Percentiles rank a stretch among this genome's conserved stretches.
Evolutionary conservation across 2,113 vertebrate species (phyloP).

Genomic region (Halichoerus grypus): DNA sequence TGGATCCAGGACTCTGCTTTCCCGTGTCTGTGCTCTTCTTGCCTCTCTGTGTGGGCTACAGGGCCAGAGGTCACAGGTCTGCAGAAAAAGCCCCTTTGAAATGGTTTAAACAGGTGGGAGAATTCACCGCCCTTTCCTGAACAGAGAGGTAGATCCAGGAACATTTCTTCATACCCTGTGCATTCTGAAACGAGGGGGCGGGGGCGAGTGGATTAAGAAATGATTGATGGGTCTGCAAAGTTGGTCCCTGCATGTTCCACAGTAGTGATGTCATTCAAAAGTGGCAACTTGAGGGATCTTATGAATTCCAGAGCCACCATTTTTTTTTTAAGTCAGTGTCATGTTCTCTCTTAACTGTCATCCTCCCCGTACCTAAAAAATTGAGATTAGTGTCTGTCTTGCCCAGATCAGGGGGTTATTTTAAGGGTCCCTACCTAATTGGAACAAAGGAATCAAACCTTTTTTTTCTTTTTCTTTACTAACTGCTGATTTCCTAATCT

Average conservation of each 20-base stretch:
- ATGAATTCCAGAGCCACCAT: not conserved
- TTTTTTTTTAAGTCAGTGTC: not conserved
- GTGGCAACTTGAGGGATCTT: not conserved
- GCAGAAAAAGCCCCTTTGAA: not conserved
- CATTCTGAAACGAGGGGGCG: not conserved
- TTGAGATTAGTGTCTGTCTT: not conserved
- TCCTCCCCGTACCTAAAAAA: not conserved
- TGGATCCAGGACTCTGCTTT: not conserved
- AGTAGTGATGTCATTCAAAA: not conserved
- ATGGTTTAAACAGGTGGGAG: not conserved
- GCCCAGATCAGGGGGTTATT: not conserved
- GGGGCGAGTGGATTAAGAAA: not conserved
- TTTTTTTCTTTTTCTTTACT: not conserved
- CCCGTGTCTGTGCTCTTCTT: not conserved
- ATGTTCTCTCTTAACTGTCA: not conserved
- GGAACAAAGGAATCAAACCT: not conserved
- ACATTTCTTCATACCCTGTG: not conserved
- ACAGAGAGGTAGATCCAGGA: not conserved
- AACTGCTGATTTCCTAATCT: conserved; percentile 25
- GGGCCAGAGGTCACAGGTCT: not conserved
- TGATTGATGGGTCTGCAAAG: not conserved
- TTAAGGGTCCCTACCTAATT: not conserved
- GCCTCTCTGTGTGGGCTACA: not conserved
- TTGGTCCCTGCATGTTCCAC: not conserved
- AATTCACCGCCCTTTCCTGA: not conserved